Conservation (phyloP, 1,140 invertebrate species). For the Linepithema humile region DNA sequence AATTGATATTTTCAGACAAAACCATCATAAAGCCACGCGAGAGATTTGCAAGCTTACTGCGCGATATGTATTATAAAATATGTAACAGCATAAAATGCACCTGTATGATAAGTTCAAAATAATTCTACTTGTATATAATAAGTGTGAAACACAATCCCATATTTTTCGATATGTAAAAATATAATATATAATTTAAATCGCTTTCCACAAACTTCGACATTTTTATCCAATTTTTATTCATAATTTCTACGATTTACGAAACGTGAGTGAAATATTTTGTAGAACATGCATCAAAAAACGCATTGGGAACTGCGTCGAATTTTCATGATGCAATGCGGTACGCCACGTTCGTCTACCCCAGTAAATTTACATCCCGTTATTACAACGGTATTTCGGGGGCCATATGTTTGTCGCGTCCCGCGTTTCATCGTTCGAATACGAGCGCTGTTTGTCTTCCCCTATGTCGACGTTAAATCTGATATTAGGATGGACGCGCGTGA, state of each 20-base stretch:
- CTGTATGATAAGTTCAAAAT: neutral
- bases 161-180: neutral
- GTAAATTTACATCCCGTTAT: slow-evolving; percentile 56
- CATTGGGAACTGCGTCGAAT: slow-evolving; percentile 30
- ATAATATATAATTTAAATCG: neutral
- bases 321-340: slow-evolving; percentile 48
- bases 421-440: slow-evolving; percentile 43
- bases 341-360: slow-evolving; percentile 22
- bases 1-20: neutral
- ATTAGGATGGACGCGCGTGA: slow-evolving; percentile 30
- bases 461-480: slow-evolving; percentile 56
- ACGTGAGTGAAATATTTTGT: slow-evolving; percentile 28
- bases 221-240: slow-evolving; percentile 19
- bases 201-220: neutral
- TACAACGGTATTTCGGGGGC: slow-evolving; percentile 45
- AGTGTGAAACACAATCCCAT: neutral
- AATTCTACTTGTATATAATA: neutral
- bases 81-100: neutral
- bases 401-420: slow-evolving; percentile 48
- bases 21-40: neutral
- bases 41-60: neutral
- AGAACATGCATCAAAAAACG: slow-evolving; percentile 22
- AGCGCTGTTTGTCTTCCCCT: slow-evolving; percentile 47
- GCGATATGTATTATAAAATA: neutral
- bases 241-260: slow-evolving; percentile 48